Evolutionary conservation across 2,113 vertebrate species (phyloP), one percentile per base, ranked within the genome.

Genomic region (Tamias sibiricus): DNA sequence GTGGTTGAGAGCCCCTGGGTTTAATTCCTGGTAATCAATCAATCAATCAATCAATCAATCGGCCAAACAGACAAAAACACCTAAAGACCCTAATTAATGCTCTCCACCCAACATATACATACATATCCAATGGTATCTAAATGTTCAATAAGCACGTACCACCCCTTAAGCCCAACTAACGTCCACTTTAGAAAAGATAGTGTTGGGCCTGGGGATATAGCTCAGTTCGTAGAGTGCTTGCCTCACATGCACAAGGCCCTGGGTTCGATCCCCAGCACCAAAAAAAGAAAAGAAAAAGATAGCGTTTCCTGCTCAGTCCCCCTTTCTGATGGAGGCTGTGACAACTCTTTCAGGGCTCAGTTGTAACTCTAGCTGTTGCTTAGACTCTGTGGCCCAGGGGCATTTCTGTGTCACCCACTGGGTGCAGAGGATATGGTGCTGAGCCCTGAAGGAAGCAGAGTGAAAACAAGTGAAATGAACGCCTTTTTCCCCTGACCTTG

Each of bases 401-500:
- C 37, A 62, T 74, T 74, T 76, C 64, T 19, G 26, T 12, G 30
- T 75, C 42, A 20, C 2, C 3, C n/a, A 26, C 20, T 74, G 44
- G 40, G 47, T 64, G 0, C 3, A 32, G 95, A 14, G 49, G 90
- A 28, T 69, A 32, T 10, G 86, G 68, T 84, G 20, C 91, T 42
- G 52, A 72, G 69, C 44, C 66, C 71, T 49, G 37, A 64, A 24
- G 37, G 37, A 86, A 95, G 71, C 95, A 40, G 85, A 82, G 37
- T 9, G 35, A 19, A 79, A 96, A 64, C 57, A 88, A 71, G 49
- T 40, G 68, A 82, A 95, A 66, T 44, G 35, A 91, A 59, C 20
- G 20, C 68, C 57, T 86, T 64, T 84, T 79, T 77, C 72, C 7
- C 49, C 47, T 84, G 91, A 74, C 47, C 64, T 94, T 84, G 89